A percentile compares a stretch with the other conserved stretches of the same genome.
phyloP scores from a whole-genome alignment of 2,113 vertebrate species.

The Hydropotes inermis region DNA sequence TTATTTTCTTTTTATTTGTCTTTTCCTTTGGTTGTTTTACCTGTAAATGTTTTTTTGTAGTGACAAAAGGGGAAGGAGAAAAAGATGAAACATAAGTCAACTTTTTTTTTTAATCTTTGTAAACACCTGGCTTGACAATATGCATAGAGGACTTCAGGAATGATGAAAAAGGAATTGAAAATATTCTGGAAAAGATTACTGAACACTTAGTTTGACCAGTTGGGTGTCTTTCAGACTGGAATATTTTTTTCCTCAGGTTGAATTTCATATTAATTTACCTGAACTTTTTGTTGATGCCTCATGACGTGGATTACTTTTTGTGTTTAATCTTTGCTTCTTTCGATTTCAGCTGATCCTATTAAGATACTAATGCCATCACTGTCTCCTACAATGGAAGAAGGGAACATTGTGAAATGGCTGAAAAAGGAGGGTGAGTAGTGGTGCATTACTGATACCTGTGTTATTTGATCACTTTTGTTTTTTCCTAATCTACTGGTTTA shows the following conservation, averaged over 20 bases:
- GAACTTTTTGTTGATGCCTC: background rate
- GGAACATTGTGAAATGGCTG: slow-evolving; percentile 96
- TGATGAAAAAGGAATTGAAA: background rate
- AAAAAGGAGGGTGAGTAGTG: slow-evolving; percentile 93
- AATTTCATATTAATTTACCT: background rate
- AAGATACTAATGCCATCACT: slow-evolving; percentile 96
- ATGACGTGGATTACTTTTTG: background rate
- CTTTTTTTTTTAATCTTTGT: background rate
- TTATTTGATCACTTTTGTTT: background rate
- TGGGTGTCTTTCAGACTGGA: background rate
- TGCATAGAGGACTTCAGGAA: background rate
- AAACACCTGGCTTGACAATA: slow-evolving; percentile 3
- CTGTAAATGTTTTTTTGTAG: background rate
- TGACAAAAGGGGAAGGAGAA: background rate
- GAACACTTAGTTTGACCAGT: background rate
- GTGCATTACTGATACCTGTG: background rate
- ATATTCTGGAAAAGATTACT: background rate
- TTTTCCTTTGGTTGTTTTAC: slow-evolving; percentile 16
- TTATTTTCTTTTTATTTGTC: background rate
- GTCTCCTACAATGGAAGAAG: slow-evolving; percentile 98
- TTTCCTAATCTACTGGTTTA: background rate
- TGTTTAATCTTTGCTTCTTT: slow-evolving; percentile 45
- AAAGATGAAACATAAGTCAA: background rate
- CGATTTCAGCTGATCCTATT: slow-evolving; percentile 85
- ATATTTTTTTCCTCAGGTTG: background rate